Evolutionary conservation across 2,113 vertebrate genomes (phyloP).

Genomic region (Plecotus auritus): DNA sequence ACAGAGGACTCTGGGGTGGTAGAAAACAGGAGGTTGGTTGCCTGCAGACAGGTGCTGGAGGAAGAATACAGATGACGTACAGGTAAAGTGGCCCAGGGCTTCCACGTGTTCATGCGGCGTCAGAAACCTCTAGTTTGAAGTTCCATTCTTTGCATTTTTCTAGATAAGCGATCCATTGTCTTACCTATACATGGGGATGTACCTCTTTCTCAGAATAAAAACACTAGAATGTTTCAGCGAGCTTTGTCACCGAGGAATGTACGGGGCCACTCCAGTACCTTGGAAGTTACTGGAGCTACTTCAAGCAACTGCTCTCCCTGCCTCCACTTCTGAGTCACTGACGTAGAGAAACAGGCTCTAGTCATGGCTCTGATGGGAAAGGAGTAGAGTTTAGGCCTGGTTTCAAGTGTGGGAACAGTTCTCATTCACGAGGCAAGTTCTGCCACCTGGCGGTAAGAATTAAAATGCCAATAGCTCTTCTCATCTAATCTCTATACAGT

Average conservation of each 20-base stretch:
- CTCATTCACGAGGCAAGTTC: not conserved
- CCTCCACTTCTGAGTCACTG: not conserved
- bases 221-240: not conserved
- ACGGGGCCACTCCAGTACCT: not conserved
- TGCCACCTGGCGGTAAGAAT: slow-evolving; percentile 66
- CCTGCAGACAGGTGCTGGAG: not conserved
- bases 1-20: not conserved
- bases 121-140: not conserved
- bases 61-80: not conserved
- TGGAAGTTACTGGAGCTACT: not conserved
- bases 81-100: not conserved
- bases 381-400: not conserved
- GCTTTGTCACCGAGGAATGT: not conserved
- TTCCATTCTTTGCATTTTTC: not conserved
- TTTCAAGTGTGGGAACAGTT: not conserved
- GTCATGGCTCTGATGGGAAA: not conserved
- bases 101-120: not conserved
- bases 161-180: not conserved
- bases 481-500: not conserved
- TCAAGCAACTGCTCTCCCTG: not conserved
- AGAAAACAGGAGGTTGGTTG: not conserved
- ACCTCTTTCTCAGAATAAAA: not conserved
- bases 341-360: not conserved
- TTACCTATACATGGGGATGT: not conserved
- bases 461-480: not conserved